Evolutionary conservation across 2,888 invertebrate genomes (phyloP).

Genomic region (Anoncus sp.): DNA sequence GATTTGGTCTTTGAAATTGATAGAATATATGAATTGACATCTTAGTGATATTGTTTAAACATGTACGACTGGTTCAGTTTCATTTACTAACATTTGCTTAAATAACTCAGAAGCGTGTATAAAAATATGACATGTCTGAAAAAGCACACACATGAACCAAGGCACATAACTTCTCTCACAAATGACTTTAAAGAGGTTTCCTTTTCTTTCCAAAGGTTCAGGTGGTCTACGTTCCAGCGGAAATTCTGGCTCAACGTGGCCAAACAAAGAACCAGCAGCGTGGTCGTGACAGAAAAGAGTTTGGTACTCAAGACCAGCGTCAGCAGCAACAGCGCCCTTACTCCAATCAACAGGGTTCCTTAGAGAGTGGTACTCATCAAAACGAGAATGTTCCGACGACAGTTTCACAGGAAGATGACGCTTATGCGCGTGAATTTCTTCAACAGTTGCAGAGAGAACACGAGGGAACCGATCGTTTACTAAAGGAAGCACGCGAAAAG

Average conservation of each 20-base stretch:
- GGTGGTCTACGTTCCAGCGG: slow-evolving; percentile 92
- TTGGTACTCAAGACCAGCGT: slow-evolving; percentile 64
- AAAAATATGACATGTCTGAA: background rate
- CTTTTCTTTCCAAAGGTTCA: slow-evolving; percentile 85
- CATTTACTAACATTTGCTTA: background rate
- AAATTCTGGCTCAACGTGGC: slow-evolving; percentile 86
- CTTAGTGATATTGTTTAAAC: background rate
- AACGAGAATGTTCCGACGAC: slow-evolving; percentile 43
- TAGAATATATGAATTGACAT: background rate
- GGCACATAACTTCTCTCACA: background rate
- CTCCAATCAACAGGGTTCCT: slow-evolving; percentile 58
- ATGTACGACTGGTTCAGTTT: background rate
- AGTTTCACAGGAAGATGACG: slow-evolving; percentile 66
- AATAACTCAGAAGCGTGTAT: background rate
- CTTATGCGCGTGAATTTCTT: slow-evolving; percentile 76
- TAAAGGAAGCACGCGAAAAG: slow-evolving; percentile 77
- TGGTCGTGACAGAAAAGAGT: slow-evolving; percentile 73
- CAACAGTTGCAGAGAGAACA: slow-evolving; percentile 78
- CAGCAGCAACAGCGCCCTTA: slow-evolving; percentile 68
- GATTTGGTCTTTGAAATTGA: no score
- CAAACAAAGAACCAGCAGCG: slow-evolving; percentile 77
- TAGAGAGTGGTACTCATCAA: slow-evolving; percentile 28
- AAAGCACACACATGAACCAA: background rate
- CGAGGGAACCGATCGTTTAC: slow-evolving; percentile 75
- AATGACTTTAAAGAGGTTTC: background rate